Percentiles rank a stretch among this genome's conserved stretches.
Conservation (phyloP, 2,888 invertebrate genomes). For the Seladonia tumulorum region DNA sequence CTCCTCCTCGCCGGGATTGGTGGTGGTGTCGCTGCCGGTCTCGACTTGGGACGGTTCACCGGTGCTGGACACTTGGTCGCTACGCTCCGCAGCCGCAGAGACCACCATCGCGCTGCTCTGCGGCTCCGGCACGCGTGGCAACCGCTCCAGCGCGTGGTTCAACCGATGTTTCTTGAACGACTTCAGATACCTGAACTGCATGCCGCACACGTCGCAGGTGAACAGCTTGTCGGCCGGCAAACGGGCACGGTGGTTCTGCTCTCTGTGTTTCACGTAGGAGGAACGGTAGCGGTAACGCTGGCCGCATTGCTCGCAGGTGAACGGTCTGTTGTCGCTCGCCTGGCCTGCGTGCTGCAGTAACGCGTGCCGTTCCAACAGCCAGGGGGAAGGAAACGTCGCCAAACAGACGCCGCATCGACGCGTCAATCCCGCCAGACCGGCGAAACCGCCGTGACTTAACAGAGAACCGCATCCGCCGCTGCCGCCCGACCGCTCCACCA, state of each 20-base stretch:
- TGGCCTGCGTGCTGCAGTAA: constrained; percentile 91
- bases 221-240: constrained; percentile 95
- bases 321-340: constrained; percentile 92
- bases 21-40: constrained; percentile 86
- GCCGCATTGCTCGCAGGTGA: constrained; percentile 96
- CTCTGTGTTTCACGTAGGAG: constrained; percentile 93
- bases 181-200: constrained; percentile 95
- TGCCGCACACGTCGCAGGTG: constrained; percentile 96
- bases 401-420: constrained; percentile 93
- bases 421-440: constrained; percentile 80
- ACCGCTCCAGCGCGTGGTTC: constrained; percentile 93
- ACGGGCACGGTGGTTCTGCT: constrained; percentile 94
- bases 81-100: constrained; percentile 82
- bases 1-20: constrained; percentile 85
- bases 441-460: constrained; percentile 77
- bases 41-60: constrained; percentile 87
- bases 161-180: constrained; percentile 95
- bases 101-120: constrained; percentile 71
- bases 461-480: constrained; percentile 79
- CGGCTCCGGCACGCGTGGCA: constrained; percentile 87
- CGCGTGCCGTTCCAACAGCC: constrained; percentile 94
- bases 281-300: constrained; percentile 95
- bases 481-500: constrained; percentile 77
- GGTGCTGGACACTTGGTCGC: constrained; percentile 90
- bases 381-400: constrained; percentile 94